These are phyloP conservation scores for Drosophila paucipuncta DNA, from an alignment of 2,888 invertebrate genomes.

Conservation along the genomic window DNA sequence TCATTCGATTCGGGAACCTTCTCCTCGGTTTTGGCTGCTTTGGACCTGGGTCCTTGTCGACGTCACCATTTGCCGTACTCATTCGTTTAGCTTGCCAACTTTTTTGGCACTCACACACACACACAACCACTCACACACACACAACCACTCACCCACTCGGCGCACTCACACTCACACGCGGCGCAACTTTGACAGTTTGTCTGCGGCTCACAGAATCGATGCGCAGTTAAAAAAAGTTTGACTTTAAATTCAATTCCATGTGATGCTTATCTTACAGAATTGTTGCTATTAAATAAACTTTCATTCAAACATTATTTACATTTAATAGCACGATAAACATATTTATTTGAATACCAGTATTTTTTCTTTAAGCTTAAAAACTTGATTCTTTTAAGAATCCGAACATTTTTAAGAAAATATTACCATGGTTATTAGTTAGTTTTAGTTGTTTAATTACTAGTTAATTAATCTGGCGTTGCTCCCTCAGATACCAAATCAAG, in stretches of 20 bases:
- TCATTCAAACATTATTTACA: neutral
- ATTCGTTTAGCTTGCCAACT: slow-evolving; percentile 76
- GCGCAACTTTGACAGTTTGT: slow-evolving; percentile 78
- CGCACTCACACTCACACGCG: neutral
- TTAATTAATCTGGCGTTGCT: too few relatives aligned
- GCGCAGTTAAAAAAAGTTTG: slow-evolving; percentile 8
- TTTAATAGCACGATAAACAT: neutral
- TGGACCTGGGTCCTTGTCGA: slow-evolving; percentile 33
- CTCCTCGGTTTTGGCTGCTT: slow-evolving; percentile 21
- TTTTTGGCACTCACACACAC: slow-evolving; percentile 70
- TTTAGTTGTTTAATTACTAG: neutral
- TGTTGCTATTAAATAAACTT: neutral
- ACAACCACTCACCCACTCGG: neutral
- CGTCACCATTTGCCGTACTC: slow-evolving; percentile 65
- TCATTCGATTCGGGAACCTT: slow-evolving; percentile 72
- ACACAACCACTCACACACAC: slow-evolving; percentile 20
- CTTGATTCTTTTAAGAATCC: neutral
- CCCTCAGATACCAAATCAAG: neutral
- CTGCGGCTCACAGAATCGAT: slow-evolving; percentile 44
- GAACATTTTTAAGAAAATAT: neutral
- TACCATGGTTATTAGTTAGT: neutral
- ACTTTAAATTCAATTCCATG: neutral
- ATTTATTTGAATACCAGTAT: neutral
- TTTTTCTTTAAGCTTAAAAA: neutral
- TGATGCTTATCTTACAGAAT: neutral